A percentile compares a stretch with the other conserved stretches of the same genome.
Evolutionary conservation across 2,888 invertebrate genomes (phyloP).

Genomic region (Hyles lineata): DNA sequence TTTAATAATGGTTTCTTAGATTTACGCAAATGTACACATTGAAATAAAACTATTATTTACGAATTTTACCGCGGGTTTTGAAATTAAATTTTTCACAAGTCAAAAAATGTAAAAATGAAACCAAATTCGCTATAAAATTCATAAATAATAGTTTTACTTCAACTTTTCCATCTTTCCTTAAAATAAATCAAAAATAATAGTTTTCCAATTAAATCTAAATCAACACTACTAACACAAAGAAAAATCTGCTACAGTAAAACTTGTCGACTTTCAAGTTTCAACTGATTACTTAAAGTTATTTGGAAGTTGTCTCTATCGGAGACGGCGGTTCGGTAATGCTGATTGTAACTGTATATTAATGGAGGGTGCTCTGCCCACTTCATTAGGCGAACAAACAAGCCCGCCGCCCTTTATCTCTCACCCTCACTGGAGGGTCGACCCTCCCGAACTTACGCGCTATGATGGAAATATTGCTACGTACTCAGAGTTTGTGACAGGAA

Average conservation of each 20-base stretch:
- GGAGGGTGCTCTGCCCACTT: conserved; percentile 72
- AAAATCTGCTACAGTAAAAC: not conserved
- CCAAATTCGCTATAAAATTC: no score
- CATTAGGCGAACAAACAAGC: conserved; percentile 80
- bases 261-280: conserved; percentile 19
- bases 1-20: no score
- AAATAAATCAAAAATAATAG: no score
- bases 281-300: conserved; percentile 22
- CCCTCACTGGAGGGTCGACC: conserved; percentile 64
- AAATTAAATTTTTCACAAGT: no score
- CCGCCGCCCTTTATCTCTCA: conserved; percentile 69
- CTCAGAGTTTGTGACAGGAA: conserved; percentile 42
- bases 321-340: conserved; percentile 50
- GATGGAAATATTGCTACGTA: conserved; percentile 50
- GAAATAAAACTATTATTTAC: no score
- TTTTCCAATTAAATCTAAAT: not conserved
- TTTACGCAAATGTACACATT: no score
- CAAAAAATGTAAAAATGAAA: no score
- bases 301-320: conserved; percentile 41
- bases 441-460: conserved; percentile 49
- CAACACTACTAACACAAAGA: not conserved
- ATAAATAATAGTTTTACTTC: no score
- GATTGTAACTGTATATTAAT: conserved; percentile 73
- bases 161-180: no score
- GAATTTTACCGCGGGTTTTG: no score